phyloP scores from a whole-genome alignment of 35 echinoderm and acorn worm genomes.

The Apostichopus californicus region DNA sequence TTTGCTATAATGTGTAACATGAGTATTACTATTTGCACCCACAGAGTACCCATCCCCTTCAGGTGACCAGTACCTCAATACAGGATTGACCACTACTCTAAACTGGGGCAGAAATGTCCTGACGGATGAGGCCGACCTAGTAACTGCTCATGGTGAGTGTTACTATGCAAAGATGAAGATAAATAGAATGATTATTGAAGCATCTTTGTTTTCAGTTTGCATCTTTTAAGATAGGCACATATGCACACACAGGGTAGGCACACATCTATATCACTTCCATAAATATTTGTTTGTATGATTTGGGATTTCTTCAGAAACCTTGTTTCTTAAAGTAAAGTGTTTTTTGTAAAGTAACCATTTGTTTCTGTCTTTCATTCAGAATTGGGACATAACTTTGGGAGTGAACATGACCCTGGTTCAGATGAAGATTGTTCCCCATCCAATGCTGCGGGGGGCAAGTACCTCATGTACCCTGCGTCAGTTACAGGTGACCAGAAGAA shows the following conservation, averaged over 20 bases:
- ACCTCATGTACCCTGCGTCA: slow-evolving; percentile 95
- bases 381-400: slow-evolving; percentile 97
- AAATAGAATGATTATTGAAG: too few species aligned
- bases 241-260: too few species aligned
- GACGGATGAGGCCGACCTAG: slow-evolving; percentile 95
- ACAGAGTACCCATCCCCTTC: slow-evolving; percentile 62
- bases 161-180: not conserved
- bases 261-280: too few species aligned
- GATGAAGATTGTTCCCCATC: slow-evolving; percentile 76
- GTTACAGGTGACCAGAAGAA: slow-evolving; percentile 78
- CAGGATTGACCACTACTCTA: slow-evolving; percentile 95
- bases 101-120: slow-evolving; percentile 94
- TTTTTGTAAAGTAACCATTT: too few species aligned
- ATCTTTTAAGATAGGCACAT: too few species aligned
- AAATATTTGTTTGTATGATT: too few species aligned
- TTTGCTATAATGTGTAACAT: not conserved
- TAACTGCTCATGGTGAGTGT: slow-evolving; percentile 94
- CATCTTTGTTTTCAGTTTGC: too few species aligned
- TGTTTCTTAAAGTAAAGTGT: too few species aligned
- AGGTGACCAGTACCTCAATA: slow-evolving; percentile 91
- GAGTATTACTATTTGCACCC: not conserved
- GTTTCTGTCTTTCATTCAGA: slow-evolving; percentile 57
- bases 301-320: too few species aligned
- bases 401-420: slow-evolving; percentile 91
- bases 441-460: slow-evolving; percentile 70